A percentile compares a stretch with the other conserved stretches of the same genome.
These are phyloP conservation scores for Drosophila engyochracea DNA, from an alignment of 2,888 invertebrate species.

Conservation along the genomic window DNA sequence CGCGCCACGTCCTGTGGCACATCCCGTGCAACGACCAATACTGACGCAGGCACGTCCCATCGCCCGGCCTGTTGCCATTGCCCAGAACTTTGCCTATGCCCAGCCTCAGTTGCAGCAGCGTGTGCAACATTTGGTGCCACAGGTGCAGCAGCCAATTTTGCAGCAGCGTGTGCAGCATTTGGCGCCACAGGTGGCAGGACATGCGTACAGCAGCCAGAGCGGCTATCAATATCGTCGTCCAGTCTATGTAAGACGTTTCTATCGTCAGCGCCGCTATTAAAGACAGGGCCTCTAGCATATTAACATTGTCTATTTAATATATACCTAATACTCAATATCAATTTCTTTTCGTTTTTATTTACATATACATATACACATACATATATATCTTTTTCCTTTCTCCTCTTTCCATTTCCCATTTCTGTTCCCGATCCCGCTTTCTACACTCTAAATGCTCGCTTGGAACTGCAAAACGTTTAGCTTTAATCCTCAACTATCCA, in stretches of 20 bases:
- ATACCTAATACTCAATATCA: constrained; percentile 56
- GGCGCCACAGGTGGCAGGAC: constrained; percentile 68
- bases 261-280: constrained; percentile 80
- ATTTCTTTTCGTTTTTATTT: constrained; percentile 63
- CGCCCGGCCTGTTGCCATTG: constrained; percentile 59
- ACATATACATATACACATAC: constrained; percentile 15
- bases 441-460: constrained; percentile 44
- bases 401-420: constrained; percentile 25
- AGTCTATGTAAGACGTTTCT: constrained; percentile 80
- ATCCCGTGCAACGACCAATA: constrained; percentile 7
- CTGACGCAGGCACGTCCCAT: constrained; percentile 49
- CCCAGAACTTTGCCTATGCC: constrained; percentile 48
- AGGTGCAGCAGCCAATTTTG: constrained; percentile 24
- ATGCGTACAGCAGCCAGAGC: constrained; percentile 67
- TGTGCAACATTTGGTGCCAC: constrained; percentile 58
- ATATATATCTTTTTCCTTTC: constrained; percentile 13
- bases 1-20: constrained; percentile 42
- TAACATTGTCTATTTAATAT: constrained; percentile 67
- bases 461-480: constrained; percentile 50
- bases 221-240: constrained; percentile 84
- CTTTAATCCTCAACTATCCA: constrained; percentile 46
- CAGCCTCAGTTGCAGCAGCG: constrained; percentile 60
- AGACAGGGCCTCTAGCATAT: constrained; percentile 55
- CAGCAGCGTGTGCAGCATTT: constrained; percentile 69
- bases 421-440: constrained; percentile 35